Percentiles rank a stretch among this genome's conserved stretches.
These are phyloP conservation scores for Bubo bubo DNA, from an alignment of 2,113 vertebrate genomes.

Conservation along the genomic window DNA sequence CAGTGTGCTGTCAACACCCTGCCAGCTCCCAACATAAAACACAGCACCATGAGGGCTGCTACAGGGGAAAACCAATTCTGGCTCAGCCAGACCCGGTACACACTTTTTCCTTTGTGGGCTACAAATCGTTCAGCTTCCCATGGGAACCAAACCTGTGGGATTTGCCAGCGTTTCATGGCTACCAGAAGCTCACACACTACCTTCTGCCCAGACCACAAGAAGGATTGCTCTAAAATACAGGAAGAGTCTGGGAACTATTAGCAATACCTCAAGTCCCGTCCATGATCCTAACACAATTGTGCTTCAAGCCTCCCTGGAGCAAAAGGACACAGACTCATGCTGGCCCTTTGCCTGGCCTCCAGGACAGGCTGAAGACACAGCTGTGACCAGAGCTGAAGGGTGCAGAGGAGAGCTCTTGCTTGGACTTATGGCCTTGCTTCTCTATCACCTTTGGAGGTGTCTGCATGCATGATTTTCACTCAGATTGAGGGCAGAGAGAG, in stretches of 20 bases:
- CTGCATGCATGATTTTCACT: no score
- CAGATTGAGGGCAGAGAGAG: no score
- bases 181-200: background rate
- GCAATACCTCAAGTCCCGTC: background rate
- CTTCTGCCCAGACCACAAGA: background rate
- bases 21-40: no score
- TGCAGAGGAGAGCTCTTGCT: background rate
- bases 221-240: background rate
- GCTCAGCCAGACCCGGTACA: no score
- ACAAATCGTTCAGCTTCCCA: background rate
- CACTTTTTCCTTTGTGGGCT: rapidly evolving
- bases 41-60: no score
- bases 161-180: background rate
- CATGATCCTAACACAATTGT: rapidly evolving
- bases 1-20: no score
- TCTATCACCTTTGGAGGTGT: no score
- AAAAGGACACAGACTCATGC: rapidly evolving
- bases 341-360: background rate
- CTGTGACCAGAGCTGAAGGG: background rate
- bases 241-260: background rate
- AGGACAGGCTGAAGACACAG: background rate
- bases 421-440: no score
- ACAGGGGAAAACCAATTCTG: no score
- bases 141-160: background rate
- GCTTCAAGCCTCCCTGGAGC: rapidly evolving